Base-by-base conservation (phyloP, 2,797 vertebrate species). In the Chaunax sp. region DNA sequence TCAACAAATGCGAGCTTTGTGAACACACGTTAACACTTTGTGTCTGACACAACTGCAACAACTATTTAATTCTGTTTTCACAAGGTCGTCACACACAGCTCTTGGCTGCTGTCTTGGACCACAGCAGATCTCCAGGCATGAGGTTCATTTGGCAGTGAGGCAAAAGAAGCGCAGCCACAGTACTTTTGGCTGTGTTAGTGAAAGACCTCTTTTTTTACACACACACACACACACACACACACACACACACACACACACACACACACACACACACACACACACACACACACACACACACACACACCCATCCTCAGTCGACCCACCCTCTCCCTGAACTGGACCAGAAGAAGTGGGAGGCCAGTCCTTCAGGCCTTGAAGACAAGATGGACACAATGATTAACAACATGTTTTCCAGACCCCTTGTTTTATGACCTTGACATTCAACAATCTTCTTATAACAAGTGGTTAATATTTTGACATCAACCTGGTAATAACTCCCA, bases 371-470 rank as follows among this genome's bases (percentile, higher is more conserved):
- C 91, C 90, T 88, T 85, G 83, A 88, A 86, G 18, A 44, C 77
- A 72, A 78, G 77, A 83, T 71, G 82, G 78, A 85, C 54, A 83
- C 81, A 82, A 86, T 78, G 79, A 87, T 79, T 72, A 82, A 86
- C 84, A 82, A 86, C 84, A 66, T 89, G 72, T 92, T 91, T 92
- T 92, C 89, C 89, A 90, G 81, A 82, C 76, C 77, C 18, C 46
- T 61, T 15, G 63, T 73, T 90, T 92, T 87, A 86, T 84, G 84
- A 87, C 91, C 90, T 91, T 92, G 90, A 92, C 90, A 86, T 92
- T 89, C 70, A 90, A 61, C 82, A 81, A 86, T 89, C 78, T 91
- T 85, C 86, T 87, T 80, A 83, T 89, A 87, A 89, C 87, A 87
- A 85, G 82, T 77, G 72, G 65, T 81, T 84, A 78, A 82, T 84